Evolutionary conservation across 2,888 invertebrate genomes (phyloP), one percentile per base, ranked within the genome.

Genomic region (Argyresthia albistria): DNA sequence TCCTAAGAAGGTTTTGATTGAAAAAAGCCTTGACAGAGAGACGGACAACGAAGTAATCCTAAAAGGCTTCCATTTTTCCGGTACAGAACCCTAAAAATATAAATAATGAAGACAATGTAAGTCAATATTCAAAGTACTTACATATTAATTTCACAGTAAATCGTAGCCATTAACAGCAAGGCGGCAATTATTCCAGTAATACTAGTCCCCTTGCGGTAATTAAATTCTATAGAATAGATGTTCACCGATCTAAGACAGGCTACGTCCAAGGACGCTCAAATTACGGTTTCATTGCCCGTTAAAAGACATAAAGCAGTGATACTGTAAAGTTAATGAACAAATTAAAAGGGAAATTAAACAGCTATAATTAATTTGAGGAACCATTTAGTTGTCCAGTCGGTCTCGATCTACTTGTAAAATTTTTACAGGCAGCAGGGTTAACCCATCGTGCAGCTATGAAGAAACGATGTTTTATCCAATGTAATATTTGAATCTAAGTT

Each of bases 151-250:
- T 39, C n/a, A n/a, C 8, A 39, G 39, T 39, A 11, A 39, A 39
- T 39, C 25, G 39, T 39, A 4, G 39, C 39, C 39, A 39, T 39
- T 39, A 39, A 3, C n/a, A n/a, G 69, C 75, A 74, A 80, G 66
- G 79, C 78, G 76, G 80, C 81, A 82, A 82, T 86, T 79, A 83
- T 86, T 79, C 69, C 72, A 66, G 69, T 35, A n/a, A n/a, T n/a
- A n/a, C n/a, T n/a, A n/a, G n/a, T 70, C 80, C 71, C 81, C 80
- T 25, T 77, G 67, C 67, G 64, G 76, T 79, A 83, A 86, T 84
- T 83, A 84, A 86, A 84, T 76, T 80, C 76, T 76, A n/a, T n/a
- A n/a, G n/a, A n/a, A n/a, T n/a, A 77, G 80, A 76, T 78, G 76
- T 76, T 77, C 80, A 65, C 80, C 79, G 76, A 78, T 81, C 76